These are phyloP conservation scores for Gandaritis pyraliata DNA, from an alignment of 2,888 invertebrate species.

Conservation along the genomic window DNA sequence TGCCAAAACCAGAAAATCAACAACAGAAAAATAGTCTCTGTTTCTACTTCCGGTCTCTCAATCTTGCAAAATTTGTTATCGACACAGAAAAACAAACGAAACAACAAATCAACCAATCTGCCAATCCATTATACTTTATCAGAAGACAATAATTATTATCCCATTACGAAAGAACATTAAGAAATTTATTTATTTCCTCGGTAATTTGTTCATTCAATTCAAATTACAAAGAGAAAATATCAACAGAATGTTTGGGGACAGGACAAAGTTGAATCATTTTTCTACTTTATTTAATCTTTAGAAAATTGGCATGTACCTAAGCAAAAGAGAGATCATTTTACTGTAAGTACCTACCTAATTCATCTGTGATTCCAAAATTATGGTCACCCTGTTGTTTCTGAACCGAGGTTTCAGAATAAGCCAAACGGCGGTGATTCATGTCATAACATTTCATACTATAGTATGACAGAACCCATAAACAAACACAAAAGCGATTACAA, in stretches of 20 bases:
- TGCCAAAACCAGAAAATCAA: too few relatives aligned
- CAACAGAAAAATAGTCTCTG: too few relatives aligned
- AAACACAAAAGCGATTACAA: too few relatives aligned
- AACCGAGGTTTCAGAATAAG: too few relatives aligned
- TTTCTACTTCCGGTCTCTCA: conserved; percentile 1
- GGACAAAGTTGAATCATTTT: conserved; percentile 51
- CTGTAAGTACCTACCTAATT: too few relatives aligned
- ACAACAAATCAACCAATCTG: conserved; percentile 45
- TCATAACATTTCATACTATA: too few relatives aligned
- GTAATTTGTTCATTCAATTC: conserved; percentile 63
- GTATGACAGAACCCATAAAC: too few relatives aligned
- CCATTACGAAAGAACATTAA: conserved; percentile 65
- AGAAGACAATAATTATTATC: conserved; percentile 64
- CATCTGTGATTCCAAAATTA: too few relatives aligned
- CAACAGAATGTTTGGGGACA: conserved; percentile 53
- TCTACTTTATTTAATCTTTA: conserved; percentile 48
- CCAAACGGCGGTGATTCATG: too few relatives aligned
- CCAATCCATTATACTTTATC: conserved; percentile 53
- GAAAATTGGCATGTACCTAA: conserved; percentile 44
- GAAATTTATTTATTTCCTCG: conserved; percentile 59
- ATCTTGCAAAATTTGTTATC: conserved; percentile 29
- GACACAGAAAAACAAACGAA: conserved; percentile 37
- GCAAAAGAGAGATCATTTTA: too few relatives aligned
- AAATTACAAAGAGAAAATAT: conserved; percentile 61
- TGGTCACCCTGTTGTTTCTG: too few relatives aligned